Percentiles rank a stretch among this genome's conserved stretches.
Conservation (phyloP, 37 sponge, comb jelly and placozoan genomes). For the Oopsacas minuta region DNA sequence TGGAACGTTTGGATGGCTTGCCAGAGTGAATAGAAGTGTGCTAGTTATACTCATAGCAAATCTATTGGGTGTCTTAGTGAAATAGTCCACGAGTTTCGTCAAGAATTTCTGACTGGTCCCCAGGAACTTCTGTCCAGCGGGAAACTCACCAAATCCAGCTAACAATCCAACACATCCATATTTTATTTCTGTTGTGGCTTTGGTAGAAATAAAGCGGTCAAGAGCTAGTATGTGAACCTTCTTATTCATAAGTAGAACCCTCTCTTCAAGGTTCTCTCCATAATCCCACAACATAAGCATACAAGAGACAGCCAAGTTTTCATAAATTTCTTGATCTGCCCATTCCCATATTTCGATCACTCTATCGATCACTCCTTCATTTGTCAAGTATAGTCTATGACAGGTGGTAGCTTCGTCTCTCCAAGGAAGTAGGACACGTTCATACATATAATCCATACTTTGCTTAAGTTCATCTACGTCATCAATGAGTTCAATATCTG, state of each 20-base stretch:
- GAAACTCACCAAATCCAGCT: background rate
- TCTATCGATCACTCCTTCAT: background rate
- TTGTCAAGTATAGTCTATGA: background rate
- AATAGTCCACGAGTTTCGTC: background rate
- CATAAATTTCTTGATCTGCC: background rate
- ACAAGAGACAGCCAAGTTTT: background rate
- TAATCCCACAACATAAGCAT: background rate
- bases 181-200: background rate
- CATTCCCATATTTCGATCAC: background rate
- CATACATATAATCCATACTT: background rate
- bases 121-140: constrained; percentile 1
- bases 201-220: background rate
- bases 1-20: background rate
- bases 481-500: background rate
- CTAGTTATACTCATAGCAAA: background rate
- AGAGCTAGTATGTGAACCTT: background rate
- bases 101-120: background rate
- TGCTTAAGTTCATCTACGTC: background rate
- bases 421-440: background rate
- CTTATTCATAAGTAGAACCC: background rate
- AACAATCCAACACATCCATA: background rate
- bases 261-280: background rate
- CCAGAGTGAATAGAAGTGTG: constrained; percentile 14
- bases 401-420: background rate
- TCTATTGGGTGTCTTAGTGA: background rate